Conservation (phyloP, 2,113 vertebrate species). For the Oriolus oriolus region DNA sequence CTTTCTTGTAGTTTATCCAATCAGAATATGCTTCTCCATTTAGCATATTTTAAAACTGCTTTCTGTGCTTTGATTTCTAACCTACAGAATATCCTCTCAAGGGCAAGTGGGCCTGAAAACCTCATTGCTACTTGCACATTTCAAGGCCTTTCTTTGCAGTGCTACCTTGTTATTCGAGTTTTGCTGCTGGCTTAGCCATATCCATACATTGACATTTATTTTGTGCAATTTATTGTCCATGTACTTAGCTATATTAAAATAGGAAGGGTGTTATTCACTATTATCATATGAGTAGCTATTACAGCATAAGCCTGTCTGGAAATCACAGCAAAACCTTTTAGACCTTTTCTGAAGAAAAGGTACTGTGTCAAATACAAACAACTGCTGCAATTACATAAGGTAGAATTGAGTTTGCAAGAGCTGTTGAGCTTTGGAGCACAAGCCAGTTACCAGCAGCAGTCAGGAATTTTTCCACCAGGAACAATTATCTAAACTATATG, state of each 20-base stretch:
- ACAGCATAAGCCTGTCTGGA: neutral
- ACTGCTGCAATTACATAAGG: neutral
- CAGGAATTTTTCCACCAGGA: neutral
- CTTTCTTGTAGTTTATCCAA: neutral
- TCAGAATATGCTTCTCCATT: neutral
- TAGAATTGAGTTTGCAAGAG: neutral
- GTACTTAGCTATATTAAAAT: neutral
- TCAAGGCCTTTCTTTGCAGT: neutral
- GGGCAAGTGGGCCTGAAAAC: neutral
- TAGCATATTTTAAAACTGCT: neutral
- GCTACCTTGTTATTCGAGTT: neutral
- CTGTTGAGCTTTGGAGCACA: neutral
- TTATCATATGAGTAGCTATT: neutral
- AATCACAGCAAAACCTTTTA: neutral
- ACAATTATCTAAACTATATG: neutral
- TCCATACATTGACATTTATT: neutral
- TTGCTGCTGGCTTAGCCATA: neutral
- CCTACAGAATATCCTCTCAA: neutral
- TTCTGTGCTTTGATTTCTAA: neutral
- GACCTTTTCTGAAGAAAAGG: neutral
- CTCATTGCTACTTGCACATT: neutral
- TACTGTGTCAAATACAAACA: neutral
- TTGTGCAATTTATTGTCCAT: neutral
- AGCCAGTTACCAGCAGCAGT: neutral
- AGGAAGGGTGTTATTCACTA: neutral